These are phyloP conservation scores for Synodontis membranacea DNA, from an alignment of 2,113 vertebrate genomes.

Conservation along the genomic window DNA sequence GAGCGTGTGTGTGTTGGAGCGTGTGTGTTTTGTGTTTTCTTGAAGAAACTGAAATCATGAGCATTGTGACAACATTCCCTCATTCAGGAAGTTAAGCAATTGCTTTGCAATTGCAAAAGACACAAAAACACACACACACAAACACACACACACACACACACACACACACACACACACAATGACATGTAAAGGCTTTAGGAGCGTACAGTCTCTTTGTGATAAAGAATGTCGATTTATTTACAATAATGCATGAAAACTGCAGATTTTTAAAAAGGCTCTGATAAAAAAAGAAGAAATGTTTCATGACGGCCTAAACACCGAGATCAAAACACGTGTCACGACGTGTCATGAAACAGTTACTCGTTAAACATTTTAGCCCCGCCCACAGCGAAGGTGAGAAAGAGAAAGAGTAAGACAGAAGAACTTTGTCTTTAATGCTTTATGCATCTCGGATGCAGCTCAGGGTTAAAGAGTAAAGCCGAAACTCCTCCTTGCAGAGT, in stretches of 20 bases:
- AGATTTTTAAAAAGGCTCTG: no score
- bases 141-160: neutral
- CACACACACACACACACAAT: neutral
- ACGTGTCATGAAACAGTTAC: neutral
- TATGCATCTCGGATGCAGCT: no score
- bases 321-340: neutral
- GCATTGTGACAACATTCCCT: neutral
- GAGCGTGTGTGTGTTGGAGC: no score
- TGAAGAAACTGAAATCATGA: neutral
- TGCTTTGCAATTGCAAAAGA: neutral
- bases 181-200: neutral
- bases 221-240: no score
- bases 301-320: no score
- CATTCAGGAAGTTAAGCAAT: slow-evolving; percentile 7
- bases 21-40: neutral
- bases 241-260: no score
- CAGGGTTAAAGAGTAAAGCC: neutral
- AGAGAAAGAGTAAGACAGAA: neutral
- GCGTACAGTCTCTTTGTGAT: no score
- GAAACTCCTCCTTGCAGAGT: slow-evolving; percentile 70
- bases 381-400: neutral
- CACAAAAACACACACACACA: neutral
- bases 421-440: neutral
- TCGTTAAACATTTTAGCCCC: neutral
- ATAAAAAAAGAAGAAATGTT: no score